A percentile compares a stretch with the other conserved stretches of the same genome.
Conservation (phyloP, 2,797 vertebrate species). For the Esox lucius region DNA sequence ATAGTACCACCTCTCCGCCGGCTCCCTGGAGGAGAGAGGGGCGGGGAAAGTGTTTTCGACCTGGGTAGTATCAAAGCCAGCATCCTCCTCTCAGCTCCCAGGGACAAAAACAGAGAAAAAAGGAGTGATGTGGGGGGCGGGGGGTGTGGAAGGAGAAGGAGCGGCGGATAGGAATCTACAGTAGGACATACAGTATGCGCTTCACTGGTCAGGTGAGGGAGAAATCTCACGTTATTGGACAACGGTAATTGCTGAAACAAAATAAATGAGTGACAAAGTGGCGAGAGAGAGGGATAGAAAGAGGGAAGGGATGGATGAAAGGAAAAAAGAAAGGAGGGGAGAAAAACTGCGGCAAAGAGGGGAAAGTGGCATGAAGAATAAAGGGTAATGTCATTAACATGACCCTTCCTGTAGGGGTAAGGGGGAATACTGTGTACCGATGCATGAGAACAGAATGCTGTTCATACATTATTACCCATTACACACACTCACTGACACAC, state of each 20-base stretch:
- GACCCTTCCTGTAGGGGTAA: neutral
- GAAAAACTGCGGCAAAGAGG: too few species aligned
- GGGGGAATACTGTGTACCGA: too few species aligned
- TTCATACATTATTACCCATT: slow-evolving; percentile 18
- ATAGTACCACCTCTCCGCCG: too few species aligned
- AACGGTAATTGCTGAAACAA: neutral
- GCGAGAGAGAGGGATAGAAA: neutral
- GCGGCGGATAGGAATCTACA: neutral
- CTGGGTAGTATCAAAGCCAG: neutral
- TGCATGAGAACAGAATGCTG: slow-evolving; percentile 2
- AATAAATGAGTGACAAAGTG: neutral
- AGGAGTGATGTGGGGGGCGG: too few species aligned
- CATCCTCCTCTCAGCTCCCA: neutral
- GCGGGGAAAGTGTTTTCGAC: neutral
- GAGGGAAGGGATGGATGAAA: too few species aligned
- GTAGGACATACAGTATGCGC: too few species aligned
- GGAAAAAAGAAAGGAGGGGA: too few species aligned
- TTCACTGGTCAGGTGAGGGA: too few species aligned
- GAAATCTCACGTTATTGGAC: too few species aligned
- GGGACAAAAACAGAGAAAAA: neutral
- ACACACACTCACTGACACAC: slow-evolving; percentile 6
- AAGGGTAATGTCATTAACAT: neutral
- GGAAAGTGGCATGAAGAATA: neutral
- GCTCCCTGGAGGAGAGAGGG: neutral
- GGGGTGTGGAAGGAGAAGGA: neutral